A percentile compares a stretch with the other conserved stretches of the same genome.
Conservation (phyloP, 2,797 vertebrate genomes). For the Cryptoblepharus egeriae region DNA sequence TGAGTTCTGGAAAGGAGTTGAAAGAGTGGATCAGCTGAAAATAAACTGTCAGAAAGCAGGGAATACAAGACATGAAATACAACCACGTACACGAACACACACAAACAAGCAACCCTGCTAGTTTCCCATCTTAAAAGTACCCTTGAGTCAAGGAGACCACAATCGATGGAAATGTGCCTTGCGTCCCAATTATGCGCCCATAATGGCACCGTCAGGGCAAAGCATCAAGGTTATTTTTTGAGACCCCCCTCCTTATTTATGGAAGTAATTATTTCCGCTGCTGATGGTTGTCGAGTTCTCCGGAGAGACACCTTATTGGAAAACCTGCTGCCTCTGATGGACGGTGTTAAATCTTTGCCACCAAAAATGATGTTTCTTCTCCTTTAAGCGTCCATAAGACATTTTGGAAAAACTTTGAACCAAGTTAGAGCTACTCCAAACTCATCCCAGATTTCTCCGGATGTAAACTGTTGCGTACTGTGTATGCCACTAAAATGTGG, state of each 20-base stretch:
- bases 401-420: not conserved
- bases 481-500: too few relatives aligned
- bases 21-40: too few relatives aligned
- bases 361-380: slow-evolving; percentile 11
- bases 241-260: not conserved
- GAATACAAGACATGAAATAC: not conserved
- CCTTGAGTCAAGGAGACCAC: slow-evolving; percentile 4
- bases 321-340: not conserved
- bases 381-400: not conserved
- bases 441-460: too few relatives aligned
- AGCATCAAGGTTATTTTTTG: not conserved
- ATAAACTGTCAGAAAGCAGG: too few relatives aligned
- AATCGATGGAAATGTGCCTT: not conserved
- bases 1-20: too few relatives aligned
- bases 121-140: not conserved
- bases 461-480: too few relatives aligned
- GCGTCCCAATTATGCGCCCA: not conserved
- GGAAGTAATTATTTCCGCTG: not conserved
- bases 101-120: not conserved
- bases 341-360: not conserved
- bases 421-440: too few relatives aligned
- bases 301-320: not conserved
- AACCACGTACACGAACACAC: not conserved
- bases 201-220: not conserved
- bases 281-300: not conserved